Conservation (phyloP, 2,797 vertebrate genomes). For the Salmo trutta region DNA sequence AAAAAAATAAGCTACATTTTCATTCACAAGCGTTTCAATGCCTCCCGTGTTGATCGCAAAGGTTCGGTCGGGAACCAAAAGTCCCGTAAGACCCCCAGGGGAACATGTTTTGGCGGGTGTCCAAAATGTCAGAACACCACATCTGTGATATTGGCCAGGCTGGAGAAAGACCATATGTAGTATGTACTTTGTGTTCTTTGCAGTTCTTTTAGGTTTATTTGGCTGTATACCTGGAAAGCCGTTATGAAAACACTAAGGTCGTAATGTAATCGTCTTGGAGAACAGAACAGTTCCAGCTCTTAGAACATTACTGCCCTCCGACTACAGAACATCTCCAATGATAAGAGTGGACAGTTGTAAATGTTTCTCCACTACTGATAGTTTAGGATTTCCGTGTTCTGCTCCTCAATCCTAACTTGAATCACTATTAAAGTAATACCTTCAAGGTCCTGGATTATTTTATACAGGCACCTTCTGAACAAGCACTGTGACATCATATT, state of each 20-base stretch:
- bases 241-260: slow-evolving; percentile 19
- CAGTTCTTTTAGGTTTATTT: slow-evolving; percentile 19
- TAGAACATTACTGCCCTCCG: slow-evolving; percentile 18
- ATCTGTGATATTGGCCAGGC: slow-evolving; percentile 27
- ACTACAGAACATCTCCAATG: not conserved
- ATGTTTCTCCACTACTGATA: slow-evolving; percentile 9
- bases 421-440: not conserved
- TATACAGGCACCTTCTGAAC: too few species aligned
- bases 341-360: slow-evolving; percentile 14
- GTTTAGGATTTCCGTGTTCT: not conserved
- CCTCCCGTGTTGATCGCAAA: slow-evolving; percentile 8
- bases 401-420: not conserved
- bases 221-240: slow-evolving; percentile 41
- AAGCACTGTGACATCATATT: too few species aligned
- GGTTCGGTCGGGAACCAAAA: slow-evolving; percentile 23
- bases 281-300: slow-evolving; percentile 8
- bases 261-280: slow-evolving; percentile 27
- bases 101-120: slow-evolving; percentile 16
- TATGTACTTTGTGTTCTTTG: slow-evolving; percentile 19
- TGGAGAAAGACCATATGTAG: slow-evolving; percentile 54
- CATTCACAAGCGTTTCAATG: slow-evolving; percentile 23
- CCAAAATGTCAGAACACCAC: slow-evolving; percentile 38
- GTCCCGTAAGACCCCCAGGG: not conserved
- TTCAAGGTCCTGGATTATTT: too few species aligned
- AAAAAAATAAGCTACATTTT: slow-evolving; percentile 38